Evolutionary conservation across 2,113 vertebrate species (phyloP).

Genomic region (Pipra filicauda): DNA sequence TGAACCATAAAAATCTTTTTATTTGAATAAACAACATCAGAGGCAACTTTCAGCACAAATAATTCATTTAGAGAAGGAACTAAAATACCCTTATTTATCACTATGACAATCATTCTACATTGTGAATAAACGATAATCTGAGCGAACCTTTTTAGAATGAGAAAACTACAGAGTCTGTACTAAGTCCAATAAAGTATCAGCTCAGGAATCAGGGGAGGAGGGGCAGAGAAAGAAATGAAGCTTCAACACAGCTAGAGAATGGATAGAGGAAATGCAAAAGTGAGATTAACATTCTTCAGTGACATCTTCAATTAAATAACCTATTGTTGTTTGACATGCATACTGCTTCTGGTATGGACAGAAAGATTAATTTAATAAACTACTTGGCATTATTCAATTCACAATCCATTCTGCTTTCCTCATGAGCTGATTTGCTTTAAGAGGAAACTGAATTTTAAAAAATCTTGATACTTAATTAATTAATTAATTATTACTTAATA

Average conservation of each 20-base stretch:
- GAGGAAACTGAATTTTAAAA: not conserved
- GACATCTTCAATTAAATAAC: not conserved
- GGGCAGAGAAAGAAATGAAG: not conserved
- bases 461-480: not conserved
- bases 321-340: not conserved
- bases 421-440: not conserved
- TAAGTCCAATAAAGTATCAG: not conserved
- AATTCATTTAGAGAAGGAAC: not conserved
- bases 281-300: conserved; percentile 9
- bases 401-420: not conserved
- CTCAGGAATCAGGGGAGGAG: not conserved
- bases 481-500: not conserved
- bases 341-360: not conserved
- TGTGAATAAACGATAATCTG: not conserved
- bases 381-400: not conserved
- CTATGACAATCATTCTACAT: not conserved
- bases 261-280: not conserved
- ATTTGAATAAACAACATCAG: conserved; percentile 17
- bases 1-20: not conserved
- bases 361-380: not conserved
- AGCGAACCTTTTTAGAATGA: not conserved
- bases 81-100: conserved; percentile 22
- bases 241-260: conserved; percentile 12
- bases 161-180: conserved; percentile 7
- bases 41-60: not conserved